Evolutionary conservation across 2,888 invertebrate genomes (phyloP), one percentile per base, ranked within the genome.

Genomic region (Drosophila austrosaltans): DNA sequence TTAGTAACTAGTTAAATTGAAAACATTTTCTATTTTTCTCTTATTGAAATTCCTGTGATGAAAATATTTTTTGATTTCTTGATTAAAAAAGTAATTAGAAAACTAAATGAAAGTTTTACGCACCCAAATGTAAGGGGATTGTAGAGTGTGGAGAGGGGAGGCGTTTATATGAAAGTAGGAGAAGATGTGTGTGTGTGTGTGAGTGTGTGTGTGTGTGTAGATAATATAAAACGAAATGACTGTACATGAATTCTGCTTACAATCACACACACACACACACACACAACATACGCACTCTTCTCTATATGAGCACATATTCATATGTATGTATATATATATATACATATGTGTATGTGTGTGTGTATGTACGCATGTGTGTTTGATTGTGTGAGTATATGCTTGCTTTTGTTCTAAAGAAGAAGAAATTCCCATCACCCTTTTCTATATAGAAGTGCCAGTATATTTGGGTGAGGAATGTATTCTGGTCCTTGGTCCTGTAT

Each of bases 31-130:
- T 56, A 16, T 20, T n/a, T 63, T 32, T 64, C 20, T 44, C 36
- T 62, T n/a, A 8, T 32, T 48, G 40, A 68, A 36, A 36, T 36
- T 36, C 8, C 2, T 8, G 71, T n/a, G 66, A 69, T 63, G 56
- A 56, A 66, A 28, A 16, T 80, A 83, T 84, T 87, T 76, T 83
- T 89, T 85, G 89, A 85, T 84, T 86, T 69, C 82, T 85, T 85
- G 85, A 85, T 85, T 89, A 85, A 89, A 85, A 85, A 89, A 88
- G 84, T 85, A 85, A 85, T 85, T 85, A 89, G 90, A 85, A 85
- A 85, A 89, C 85, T 85, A 85, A 85, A 86, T 89, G 89, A 89
- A 85, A 89, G 89, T 89, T 85, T 85, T 86, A 79, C 79, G 87
- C 89, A 20, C 28, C 7, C 8, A 3, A 12, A 20, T 7, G 28